These are phyloP conservation scores for Uloborus diversus DNA, from an alignment of 1,140 invertebrate species.

Conservation along the genomic window DNA sequence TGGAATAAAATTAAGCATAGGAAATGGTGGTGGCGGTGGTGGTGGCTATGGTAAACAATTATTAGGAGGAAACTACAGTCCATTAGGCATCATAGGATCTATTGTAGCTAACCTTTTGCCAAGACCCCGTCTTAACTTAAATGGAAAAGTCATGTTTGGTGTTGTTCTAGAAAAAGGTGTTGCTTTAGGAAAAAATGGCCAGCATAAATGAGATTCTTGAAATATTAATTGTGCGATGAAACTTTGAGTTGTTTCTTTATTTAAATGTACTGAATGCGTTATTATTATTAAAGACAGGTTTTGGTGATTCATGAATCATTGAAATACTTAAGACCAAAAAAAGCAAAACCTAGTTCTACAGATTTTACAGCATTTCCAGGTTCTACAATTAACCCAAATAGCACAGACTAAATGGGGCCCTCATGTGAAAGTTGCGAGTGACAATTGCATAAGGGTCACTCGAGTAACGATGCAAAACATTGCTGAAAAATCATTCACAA, in stretches of 20 bases:
- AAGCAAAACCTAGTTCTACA: background rate
- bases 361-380: too few species aligned
- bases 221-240: background rate
- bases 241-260: background rate
- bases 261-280: background rate
- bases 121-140: slow-evolving; percentile 26
- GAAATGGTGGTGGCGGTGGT: slow-evolving; percentile 1
- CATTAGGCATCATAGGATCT: slow-evolving; percentile 39
- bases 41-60: background rate
- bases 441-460: too few species aligned
- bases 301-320: background rate
- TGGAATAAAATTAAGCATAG: slow-evolving; percentile 36
- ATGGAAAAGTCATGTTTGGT: slow-evolving; percentile 52
- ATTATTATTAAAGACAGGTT: background rate
- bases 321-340: background rate
- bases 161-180: slow-evolving; percentile 51
- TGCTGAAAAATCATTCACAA: too few species aligned
- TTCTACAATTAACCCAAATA: too few species aligned
- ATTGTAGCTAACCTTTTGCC: slow-evolving; percentile 7
- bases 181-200: slow-evolving; percentile 18
- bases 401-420: too few species aligned
- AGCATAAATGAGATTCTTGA: background rate
- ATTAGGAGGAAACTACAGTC: slow-evolving; percentile 26
- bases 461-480: too few species aligned
- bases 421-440: too few species aligned